A percentile compares a stretch with the other conserved stretches of the same genome.
Conservation (phyloP, 92 coral and sea anemone species). For the Parazoanthus darwini region DNA sequence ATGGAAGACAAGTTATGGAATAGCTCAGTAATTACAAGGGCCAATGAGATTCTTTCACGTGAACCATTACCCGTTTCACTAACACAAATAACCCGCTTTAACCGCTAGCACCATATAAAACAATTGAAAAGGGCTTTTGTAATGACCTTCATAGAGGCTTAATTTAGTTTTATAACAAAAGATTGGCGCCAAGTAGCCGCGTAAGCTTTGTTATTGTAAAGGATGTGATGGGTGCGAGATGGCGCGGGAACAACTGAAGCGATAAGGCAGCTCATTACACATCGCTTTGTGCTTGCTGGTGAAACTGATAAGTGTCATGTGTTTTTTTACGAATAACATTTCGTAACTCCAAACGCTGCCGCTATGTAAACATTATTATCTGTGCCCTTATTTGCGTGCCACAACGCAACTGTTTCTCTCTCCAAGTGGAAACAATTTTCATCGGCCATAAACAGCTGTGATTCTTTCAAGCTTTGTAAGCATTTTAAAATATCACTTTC, state of each 20-base stretch:
- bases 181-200: constrained; percentile 31
- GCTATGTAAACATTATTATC: constrained; percentile 7
- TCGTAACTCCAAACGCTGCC: constrained; percentile 13
- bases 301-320: constrained; percentile 8
- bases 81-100: constrained; percentile 43
- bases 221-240: constrained; percentile 18
- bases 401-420: constrained; percentile 15
- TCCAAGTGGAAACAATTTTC: constrained; percentile 18
- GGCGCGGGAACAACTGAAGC: neutral
- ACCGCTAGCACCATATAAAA: constrained; percentile 45
- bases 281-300: constrained; percentile 6
- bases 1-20: neutral
- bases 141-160: constrained; percentile 35
- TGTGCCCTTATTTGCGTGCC: neutral
- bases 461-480: constrained; percentile 13
- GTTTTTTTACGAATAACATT: constrained; percentile 19
- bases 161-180: constrained; percentile 38
- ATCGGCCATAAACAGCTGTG: neutral
- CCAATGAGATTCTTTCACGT: constrained; percentile 33
- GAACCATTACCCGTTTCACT: constrained; percentile 45
- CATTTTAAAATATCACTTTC: constrained; percentile 3
- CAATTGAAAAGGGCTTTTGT: constrained; percentile 44
- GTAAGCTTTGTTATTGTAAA: constrained; percentile 37
- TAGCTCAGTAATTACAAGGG: constrained; percentile 10
- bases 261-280: constrained; percentile 20